Evolutionary conservation across 2,888 invertebrate species (phyloP).

Genomic region (Pycnomerus fuliginosus): DNA sequence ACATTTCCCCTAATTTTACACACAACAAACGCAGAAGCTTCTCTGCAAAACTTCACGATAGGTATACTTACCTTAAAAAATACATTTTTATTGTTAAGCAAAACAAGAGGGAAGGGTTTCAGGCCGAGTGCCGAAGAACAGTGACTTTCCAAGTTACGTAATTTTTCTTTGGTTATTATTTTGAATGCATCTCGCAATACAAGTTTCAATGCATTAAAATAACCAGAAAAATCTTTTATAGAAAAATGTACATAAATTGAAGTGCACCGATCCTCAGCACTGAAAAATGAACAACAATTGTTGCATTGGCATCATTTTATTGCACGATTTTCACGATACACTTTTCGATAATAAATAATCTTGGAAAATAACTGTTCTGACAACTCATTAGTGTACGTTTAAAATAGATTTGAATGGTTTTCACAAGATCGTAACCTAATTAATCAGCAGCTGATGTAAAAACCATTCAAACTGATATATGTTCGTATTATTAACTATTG

Average conservation of each 20-base stretch:
- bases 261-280: constrained; percentile 55
- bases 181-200: constrained; percentile 48
- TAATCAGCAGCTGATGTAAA: constrained; percentile 14
- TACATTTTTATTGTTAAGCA: too few relatives aligned
- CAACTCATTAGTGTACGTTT: constrained; percentile 27
- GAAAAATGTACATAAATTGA: constrained; percentile 54
- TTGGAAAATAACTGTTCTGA: constrained; percentile 57
- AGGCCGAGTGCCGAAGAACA: constrained; percentile 74
- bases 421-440: too few relatives aligned
- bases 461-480: constrained; percentile 26
- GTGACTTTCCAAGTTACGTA: constrained; percentile 68
- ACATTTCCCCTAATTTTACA: too few relatives aligned
- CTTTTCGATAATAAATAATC: constrained; percentile 40
- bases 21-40: too few relatives aligned
- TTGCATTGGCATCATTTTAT: constrained; percentile 47
- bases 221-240: constrained; percentile 33
- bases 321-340: constrained; percentile 49
- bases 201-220: constrained; percentile 44
- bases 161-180: constrained; percentile 48
- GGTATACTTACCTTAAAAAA: constrained; percentile 14
- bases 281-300: constrained; percentile 43
- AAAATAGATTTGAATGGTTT: constrained; percentile 23
- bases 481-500: constrained; percentile 13
- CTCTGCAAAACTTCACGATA: too few relatives aligned
- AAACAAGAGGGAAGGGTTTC: constrained; percentile 19